Evolutionary conservation across 2,888 invertebrate genomes (phyloP), one percentile per base, ranked within the genome.

Genomic region (Odontocerum albicorne): DNA sequence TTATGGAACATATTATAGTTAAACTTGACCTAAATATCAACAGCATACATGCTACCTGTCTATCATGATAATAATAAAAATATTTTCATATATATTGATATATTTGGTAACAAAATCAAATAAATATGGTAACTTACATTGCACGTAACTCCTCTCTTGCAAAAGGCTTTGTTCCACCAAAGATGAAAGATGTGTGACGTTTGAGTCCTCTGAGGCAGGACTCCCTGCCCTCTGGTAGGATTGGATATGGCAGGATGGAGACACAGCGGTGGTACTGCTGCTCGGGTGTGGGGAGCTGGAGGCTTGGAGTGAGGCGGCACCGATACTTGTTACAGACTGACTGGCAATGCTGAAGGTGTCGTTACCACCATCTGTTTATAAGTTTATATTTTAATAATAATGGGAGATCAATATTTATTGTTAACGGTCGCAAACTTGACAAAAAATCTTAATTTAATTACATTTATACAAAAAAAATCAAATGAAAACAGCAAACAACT

Each of bases 121-220:
- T 13, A n/a, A 12, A 4, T 20, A 6, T 21, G 3, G 10, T 8
- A 7, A 33, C 79, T 77, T 72, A 89, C 89, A 90, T 69, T 91
- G 88, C 62, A 90, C 89, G 66, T 88, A 91, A 57, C 88, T 91
- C 22, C 84, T 77, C 67, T 87, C 87, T 42, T 86, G 86, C 61
- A 75, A 64, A 0, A 86, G 76, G 63, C 86, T 87, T 64, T 83
- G 83, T 2, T 80, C 65, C 63, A 79, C 68, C 63, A 77, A 4
- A 32, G 79, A 74, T 1, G 79, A 76, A 4, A 72, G 70, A 61
- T 72, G 72, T 2, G 66, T 67, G 60, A 68, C 69, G 36, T 66
- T 65, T 53, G 70, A 71, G 22, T 69, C 68, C 1, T 72, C 65
- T n/a, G 67, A 60, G 1, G 65, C 64, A 12, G 67, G 66, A 12